These are phyloP conservation scores for Chironomus striatipennis DNA, from an alignment of 1,140 invertebrate genomes.

Conservation along the genomic window DNA sequence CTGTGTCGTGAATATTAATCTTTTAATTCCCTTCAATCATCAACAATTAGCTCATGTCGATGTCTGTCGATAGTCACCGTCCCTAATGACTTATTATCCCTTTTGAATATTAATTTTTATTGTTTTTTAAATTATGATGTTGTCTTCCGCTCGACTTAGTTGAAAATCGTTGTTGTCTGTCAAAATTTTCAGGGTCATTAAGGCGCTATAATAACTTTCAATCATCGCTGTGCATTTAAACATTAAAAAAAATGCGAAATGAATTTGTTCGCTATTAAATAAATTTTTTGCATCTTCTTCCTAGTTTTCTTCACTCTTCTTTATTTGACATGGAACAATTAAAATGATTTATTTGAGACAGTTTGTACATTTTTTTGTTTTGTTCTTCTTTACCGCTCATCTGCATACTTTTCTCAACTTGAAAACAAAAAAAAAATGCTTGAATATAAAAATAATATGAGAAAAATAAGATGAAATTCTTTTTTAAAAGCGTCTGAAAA, in stretches of 20 bases:
- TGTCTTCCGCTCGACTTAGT: too few relatives aligned
- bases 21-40: not conserved
- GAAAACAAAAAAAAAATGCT: not conserved
- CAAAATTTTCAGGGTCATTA: too few relatives aligned
- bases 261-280: not conserved
- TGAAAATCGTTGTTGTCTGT: too few relatives aligned
- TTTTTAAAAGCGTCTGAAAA: not conserved
- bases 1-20: not conserved
- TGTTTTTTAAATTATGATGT: too few relatives aligned
- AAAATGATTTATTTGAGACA: slow-evolving; percentile 20
- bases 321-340: not conserved
- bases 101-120: too few relatives aligned
- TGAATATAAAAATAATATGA: not conserved
- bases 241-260: not conserved
- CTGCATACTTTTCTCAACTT: not conserved
- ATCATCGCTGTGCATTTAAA: not conserved
- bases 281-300: not conserved
- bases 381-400: not conserved
- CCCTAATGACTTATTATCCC: too few relatives aligned
- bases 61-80: too few relatives aligned
- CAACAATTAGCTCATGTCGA: not conserved
- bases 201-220: too few relatives aligned
- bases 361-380: not conserved
- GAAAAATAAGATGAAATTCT: not conserved
- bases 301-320: not conserved